These are phyloP conservation scores for Palythoa caribaeorum DNA, from an alignment of 92 coral and sea anemone genomes.

Conservation along the genomic window DNA sequence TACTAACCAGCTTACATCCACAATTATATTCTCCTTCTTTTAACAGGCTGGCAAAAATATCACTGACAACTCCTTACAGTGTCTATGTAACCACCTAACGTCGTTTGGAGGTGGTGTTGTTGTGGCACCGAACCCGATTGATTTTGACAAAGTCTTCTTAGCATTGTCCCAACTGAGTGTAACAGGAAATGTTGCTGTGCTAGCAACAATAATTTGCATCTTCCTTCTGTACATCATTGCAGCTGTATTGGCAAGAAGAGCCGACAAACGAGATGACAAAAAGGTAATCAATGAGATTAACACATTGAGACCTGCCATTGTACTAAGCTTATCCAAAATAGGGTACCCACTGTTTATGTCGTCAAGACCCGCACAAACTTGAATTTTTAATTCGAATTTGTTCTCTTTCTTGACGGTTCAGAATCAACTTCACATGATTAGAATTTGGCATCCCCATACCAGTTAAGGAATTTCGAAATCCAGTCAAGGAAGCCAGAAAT, in stretches of 20 bases:
- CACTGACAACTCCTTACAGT: constrained; percentile 6
- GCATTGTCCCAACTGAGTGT: constrained; percentile 21
- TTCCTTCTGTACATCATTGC: constrained; percentile 28
- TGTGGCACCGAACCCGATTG: constrained; percentile 51
- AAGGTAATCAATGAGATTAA: not conserved
- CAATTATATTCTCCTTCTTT: not conserved
- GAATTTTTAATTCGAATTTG: too few species aligned
- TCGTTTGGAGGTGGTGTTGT: constrained; percentile 25
- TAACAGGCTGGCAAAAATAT: constrained; percentile 22
- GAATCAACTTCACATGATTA: too few species aligned
- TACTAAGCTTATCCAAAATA: too few species aligned
- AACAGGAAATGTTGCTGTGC: constrained; percentile 40
- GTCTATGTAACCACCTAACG: constrained; percentile 22
- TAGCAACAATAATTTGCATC: constrained; percentile 33
- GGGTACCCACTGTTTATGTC: too few species aligned
- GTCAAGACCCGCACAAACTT: too few species aligned
- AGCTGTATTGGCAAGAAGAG: constrained; percentile 31
- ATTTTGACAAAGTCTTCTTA: constrained; percentile 11
- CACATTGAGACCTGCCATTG: too few species aligned
- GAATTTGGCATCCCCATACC: too few species aligned
- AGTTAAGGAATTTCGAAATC: too few species aligned
- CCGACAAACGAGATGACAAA: constrained; percentile 19
- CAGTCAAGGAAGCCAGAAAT: too few species aligned
- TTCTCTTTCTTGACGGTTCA: too few species aligned
- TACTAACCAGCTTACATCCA: not conserved